These are phyloP conservation scores for Drosophila subsilvestris DNA, from an alignment of 2,888 invertebrate species.

Conservation along the genomic window DNA sequence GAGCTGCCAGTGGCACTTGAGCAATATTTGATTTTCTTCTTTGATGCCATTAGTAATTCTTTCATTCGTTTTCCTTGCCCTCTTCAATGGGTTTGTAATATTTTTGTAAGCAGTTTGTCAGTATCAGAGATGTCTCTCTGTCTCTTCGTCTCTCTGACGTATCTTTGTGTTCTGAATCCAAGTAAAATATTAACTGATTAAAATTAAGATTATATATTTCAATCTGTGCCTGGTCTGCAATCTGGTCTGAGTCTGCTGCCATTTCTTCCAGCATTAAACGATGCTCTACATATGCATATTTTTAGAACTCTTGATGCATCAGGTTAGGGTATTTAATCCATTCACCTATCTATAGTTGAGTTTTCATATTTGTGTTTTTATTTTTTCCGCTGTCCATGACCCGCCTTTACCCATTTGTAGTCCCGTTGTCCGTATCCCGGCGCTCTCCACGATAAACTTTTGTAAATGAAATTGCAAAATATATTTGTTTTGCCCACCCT, in stretches of 20 bases:
- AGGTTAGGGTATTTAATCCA: not conserved
- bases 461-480: constrained; percentile 79
- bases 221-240: too few species aligned
- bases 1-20: constrained; percentile 74
- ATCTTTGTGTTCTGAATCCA: too few species aligned
- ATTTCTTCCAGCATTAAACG: too few species aligned
- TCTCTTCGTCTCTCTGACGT: too few species aligned
- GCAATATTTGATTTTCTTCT: constrained; percentile 78
- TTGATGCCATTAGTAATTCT: constrained; percentile 77
- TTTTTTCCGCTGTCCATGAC: not conserved
- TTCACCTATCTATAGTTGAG: not conserved
- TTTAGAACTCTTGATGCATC: too few species aligned
- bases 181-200: not conserved
- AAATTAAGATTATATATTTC: not conserved
- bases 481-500: constrained; percentile 34
- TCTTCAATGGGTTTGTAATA: not conserved
- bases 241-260: too few species aligned
- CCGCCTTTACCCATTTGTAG: not conserved
- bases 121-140: not conserved
- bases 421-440: constrained; percentile 24
- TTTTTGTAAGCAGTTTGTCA: not conserved
- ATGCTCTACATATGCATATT: too few species aligned
- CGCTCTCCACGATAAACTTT: constrained; percentile 76
- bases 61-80: constrained; percentile 32
- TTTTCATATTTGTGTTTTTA: not conserved